Conservation (phyloP, 2,797 vertebrate species). For the Myotis myotis region DNA sequence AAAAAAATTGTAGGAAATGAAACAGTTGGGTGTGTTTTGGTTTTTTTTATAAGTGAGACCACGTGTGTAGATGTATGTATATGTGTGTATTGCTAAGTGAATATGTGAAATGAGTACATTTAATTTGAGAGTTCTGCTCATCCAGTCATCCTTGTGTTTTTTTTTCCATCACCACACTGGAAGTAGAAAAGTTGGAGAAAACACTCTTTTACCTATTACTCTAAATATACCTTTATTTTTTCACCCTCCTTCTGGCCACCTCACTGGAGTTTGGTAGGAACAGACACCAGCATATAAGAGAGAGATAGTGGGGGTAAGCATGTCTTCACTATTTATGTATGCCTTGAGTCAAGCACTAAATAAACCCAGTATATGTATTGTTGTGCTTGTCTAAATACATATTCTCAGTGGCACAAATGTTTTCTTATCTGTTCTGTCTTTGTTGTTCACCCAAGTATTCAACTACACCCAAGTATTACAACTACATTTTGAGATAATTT, state of each 20-base stretch:
- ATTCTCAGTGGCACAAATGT: not conserved
- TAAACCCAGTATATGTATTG: not conserved
- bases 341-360: not conserved
- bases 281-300: not conserved
- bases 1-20: not conserved
- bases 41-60: constrained; percentile 31
- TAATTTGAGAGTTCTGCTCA: not conserved
- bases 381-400: not conserved
- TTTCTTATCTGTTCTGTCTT: not conserved
- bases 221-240: not conserved
- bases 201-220: not conserved
- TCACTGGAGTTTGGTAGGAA: not conserved
- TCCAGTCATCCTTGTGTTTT: not conserved
- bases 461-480: too few species aligned
- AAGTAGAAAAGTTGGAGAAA: not conserved
- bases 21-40: not conserved
- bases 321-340: not conserved
- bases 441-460: not conserved
- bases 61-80: not conserved
- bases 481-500: not conserved
- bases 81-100: not conserved
- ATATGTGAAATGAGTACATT: not conserved
- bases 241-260: not conserved
- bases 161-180: not conserved
- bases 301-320: not conserved